Conservation (phyloP, 1,140 invertebrate species). For the Lysiphlebus fabarum region DNA sequence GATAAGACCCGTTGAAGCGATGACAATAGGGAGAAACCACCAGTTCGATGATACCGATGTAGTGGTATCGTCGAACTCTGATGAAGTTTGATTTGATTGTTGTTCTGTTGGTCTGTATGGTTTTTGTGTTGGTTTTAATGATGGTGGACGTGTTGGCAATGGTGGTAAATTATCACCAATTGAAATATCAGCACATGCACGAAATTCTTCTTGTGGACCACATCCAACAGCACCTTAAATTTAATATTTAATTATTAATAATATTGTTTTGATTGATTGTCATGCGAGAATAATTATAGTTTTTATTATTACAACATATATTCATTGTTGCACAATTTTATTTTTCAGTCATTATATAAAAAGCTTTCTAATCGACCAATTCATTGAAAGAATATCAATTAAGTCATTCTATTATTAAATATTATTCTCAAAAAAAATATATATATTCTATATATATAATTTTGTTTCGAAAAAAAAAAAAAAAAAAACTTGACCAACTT, state of each 20-base stretch:
- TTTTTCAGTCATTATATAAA: neutral
- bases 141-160: slow-evolving; percentile 31
- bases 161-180: slow-evolving; percentile 58
- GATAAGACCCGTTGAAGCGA: slow-evolving; percentile 50
- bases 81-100: slow-evolving; percentile 19
- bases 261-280: too few relatives aligned
- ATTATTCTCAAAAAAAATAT: too few relatives aligned
- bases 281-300: neutral
- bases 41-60: slow-evolving; percentile 32
- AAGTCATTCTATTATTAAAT: neutral
- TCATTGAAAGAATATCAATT: neutral
- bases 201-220: slow-evolving; percentile 83
- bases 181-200: slow-evolving; percentile 78
- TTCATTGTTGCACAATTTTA: neutral
- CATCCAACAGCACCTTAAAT: slow-evolving; percentile 67
- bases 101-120: slow-evolving; percentile 29
- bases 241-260: too few relatives aligned
- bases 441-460: neutral
- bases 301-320: slow-evolving; percentile 2
- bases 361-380: slow-evolving; percentile 13
- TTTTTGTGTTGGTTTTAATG: slow-evolving; percentile 23
- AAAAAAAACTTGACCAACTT: slow-evolving; percentile 34
- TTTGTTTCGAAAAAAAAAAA: neutral
- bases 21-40: slow-evolving; percentile 48
- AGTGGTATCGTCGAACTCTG: too few relatives aligned